Evolutionary conservation across 1,140 invertebrate species (phyloP), one percentile per base, ranked within the genome.

Genomic region (Eufriesea mexicana): DNA sequence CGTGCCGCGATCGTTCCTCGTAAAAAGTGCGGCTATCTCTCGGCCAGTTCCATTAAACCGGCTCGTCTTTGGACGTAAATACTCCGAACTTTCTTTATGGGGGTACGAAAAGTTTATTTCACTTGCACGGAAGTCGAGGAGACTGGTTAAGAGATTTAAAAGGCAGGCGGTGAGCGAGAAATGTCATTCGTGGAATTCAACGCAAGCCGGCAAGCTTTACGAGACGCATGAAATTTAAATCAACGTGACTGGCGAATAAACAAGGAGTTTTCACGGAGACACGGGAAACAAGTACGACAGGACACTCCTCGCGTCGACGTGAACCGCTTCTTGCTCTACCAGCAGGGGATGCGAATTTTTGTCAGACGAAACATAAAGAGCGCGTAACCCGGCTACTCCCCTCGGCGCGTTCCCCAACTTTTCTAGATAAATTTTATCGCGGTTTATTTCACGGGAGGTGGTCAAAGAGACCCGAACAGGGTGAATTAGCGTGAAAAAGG

Each of bases 371-470:
- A 54, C 18, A 5, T 20, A 2, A 9, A 28, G 16, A 16, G 14
- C 2, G 12, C 1, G 10, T 35, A 35, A 35, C 35, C 35, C 7
- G 16, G 14, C 16, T 1, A 2, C 1, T 2, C 20, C 12, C 5
- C 35, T 35, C 35, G 8, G 5, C 18, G 28, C 62, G 64, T 45
- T 28, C 49, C 35, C 10, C 25, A 62, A 62, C 14, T 75, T 75
- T 61, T 49, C 57, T 42, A 28, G 57, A 75, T 75, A 61, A 75
- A 62, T 62, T 61, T 75, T 47, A 49, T 49, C 55, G 25, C 45
- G 10, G 45, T 12, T 61, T 49, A 45, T 62, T 75, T 49, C 12
- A 62, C 18, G 25, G n/a, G n/a, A 28, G 12, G 7, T 25, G 42
- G 55, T 74, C 72, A 74, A 74, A 61, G 55, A 16, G 35, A 42